phyloP scores from a whole-genome alignment of 2,888 invertebrate genomes.

The Yponomeuta sedellus region DNA sequence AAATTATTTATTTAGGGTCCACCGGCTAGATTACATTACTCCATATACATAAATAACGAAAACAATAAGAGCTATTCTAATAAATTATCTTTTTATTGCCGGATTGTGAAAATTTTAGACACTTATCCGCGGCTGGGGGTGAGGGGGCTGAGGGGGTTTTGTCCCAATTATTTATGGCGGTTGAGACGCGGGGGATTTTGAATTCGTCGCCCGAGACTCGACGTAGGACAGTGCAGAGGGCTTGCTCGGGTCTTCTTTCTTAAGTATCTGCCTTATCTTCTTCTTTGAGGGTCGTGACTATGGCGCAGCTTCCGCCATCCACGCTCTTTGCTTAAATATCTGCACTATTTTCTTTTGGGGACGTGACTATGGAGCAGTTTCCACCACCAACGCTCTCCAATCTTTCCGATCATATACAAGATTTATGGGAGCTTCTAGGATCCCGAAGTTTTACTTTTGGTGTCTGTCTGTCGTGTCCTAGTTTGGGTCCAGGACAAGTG shows the following conservation, averaged over 20 bases:
- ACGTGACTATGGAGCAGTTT: too few relatives aligned
- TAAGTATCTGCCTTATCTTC: not conserved
- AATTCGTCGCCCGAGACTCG: conserved; percentile 58
- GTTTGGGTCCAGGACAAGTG: too few relatives aligned
- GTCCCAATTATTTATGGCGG: conserved; percentile 75
- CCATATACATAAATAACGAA: conserved; percentile 77
- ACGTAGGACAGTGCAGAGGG: not conserved
- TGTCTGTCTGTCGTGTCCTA: too few relatives aligned
- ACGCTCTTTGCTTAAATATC: too few relatives aligned
- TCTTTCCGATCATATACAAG: too few relatives aligned
- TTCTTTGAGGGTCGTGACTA: too few relatives aligned
- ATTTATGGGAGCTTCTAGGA: too few relatives aligned
- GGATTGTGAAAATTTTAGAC: conserved; percentile 77
- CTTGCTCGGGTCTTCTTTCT: not conserved
- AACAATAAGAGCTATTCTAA: conserved; percentile 77
- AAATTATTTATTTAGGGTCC: conserved; percentile 76
- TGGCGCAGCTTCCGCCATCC: too few relatives aligned
- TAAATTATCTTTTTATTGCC: conserved; percentile 78
- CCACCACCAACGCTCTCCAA: too few relatives aligned
- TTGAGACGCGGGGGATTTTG: conserved; percentile 68
- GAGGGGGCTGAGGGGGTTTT: conserved; percentile 46
- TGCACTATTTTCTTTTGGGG: too few relatives aligned
- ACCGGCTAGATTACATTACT: conserved; percentile 75
- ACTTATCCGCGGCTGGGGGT: conserved; percentile 65
- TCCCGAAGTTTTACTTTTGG: too few relatives aligned